phyloP scores from a whole-genome alignment of 2,113 vertebrate species.

The Ondatra zibethicus region DNA sequence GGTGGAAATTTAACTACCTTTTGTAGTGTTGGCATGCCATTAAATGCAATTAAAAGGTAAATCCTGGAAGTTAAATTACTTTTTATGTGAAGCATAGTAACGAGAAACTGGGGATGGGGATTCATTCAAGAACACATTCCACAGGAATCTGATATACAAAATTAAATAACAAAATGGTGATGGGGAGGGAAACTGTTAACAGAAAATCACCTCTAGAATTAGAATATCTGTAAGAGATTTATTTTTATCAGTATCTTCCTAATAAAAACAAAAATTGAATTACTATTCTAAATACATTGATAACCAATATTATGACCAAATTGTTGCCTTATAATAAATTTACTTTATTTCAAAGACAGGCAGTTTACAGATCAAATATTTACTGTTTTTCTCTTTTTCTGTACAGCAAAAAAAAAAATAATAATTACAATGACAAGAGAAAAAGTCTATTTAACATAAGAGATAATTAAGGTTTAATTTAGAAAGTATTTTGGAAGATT shows the following conservation, averaged over 20 bases:
- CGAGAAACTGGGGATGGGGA: not conserved
- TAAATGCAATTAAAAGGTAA: slow-evolving; percentile 45
- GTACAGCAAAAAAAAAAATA: not conserved
- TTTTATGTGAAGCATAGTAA: not conserved
- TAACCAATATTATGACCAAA: not conserved
- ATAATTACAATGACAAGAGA: not conserved
- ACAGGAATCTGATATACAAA: not conserved
- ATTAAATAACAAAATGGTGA: not conserved
- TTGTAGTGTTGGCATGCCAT: not conserved
- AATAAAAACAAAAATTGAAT: not conserved
- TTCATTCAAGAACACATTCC: not conserved
- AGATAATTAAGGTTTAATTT: not conserved
- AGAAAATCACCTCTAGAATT: not conserved
- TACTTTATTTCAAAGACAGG: not conserved
- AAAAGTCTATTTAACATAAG: not conserved
- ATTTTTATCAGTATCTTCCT: not conserved
- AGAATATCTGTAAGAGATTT: not conserved
- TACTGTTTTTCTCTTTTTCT: not conserved
- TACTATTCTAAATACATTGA: not conserved
- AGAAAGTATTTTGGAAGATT: not conserved
- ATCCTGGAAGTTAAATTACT: not conserved
- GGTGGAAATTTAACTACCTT: slow-evolving; percentile 51
- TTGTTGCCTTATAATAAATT: not conserved
- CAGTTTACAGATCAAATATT: slow-evolving; percentile 24
- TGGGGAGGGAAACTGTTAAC: not conserved